These are phyloP conservation scores for Neoarius graeffei DNA, from an alignment of 2,113 vertebrate species.

Conservation along the genomic window DNA sequence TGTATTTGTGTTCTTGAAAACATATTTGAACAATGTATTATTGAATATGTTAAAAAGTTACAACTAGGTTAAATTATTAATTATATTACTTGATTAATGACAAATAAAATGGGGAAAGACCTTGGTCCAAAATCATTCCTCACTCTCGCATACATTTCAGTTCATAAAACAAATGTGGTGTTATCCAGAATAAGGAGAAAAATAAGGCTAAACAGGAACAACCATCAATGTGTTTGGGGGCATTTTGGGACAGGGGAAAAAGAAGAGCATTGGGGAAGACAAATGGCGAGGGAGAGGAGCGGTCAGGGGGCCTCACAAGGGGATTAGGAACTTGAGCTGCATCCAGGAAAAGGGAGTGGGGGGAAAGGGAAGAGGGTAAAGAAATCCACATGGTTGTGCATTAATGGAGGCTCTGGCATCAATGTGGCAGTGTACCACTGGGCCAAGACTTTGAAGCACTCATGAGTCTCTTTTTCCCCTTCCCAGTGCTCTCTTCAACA, in stretches of 20 bases:
- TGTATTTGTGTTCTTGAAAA: neutral
- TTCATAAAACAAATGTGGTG: neutral
- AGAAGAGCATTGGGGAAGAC: constrained; percentile 38
- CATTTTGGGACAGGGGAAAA: constrained; percentile 51
- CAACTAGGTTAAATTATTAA: neutral
- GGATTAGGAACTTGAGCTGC: constrained; percentile 52
- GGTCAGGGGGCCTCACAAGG: constrained; percentile 26
- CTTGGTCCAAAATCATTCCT: neutral
- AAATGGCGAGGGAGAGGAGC: constrained; percentile 22
- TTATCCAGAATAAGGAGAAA: constrained; percentile 14
- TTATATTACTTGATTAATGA: neutral
- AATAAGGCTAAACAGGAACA: constrained; percentile 16
- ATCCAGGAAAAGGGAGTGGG: constrained; percentile 35
- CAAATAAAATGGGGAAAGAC: neutral
- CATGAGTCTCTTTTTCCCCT: neutral
- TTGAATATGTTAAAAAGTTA: neutral
- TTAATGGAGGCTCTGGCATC: constrained; percentile 43
- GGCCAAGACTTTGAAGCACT: constrained; percentile 40
- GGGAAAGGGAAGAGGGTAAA: neutral
- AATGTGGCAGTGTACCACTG: constrained; percentile 47
- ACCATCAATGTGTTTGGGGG: neutral
- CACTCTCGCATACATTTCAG: neutral
- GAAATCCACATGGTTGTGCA: constrained; percentile 56
- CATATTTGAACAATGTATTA: neutral
- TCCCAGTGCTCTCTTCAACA: neutral